Conservation (phyloP, 2,888 invertebrate species). For the Hydrotaea cyrtoneurina region DNA sequence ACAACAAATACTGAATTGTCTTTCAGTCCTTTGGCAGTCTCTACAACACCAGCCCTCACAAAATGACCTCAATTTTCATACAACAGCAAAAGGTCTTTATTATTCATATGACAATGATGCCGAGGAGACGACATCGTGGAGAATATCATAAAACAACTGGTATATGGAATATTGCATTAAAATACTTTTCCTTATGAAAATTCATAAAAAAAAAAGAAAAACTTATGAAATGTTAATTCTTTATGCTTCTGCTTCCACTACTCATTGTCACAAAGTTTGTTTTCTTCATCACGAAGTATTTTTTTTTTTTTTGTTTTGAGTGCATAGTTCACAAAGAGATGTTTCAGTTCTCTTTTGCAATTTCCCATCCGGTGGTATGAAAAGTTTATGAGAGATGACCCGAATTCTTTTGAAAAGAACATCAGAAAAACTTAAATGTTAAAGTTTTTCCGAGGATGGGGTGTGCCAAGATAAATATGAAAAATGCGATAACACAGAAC, state of each 20-base stretch:
- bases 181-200: constrained; percentile 35
- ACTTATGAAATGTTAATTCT: constrained; percentile 46
- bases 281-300: background rate
- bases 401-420: background rate
- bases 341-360: background rate
- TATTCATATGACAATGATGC: constrained; percentile 53
- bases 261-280: constrained; percentile 37
- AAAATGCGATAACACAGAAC: background rate
- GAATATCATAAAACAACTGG: constrained; percentile 8
- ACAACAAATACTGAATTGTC: background rate
- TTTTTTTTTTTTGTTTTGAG: background rate
- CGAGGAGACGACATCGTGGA: background rate
- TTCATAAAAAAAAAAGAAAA: constrained; percentile 50
- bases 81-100: constrained; percentile 38
- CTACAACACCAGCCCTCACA: too few species aligned
- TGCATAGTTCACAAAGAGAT: background rate
- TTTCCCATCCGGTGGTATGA: background rate
- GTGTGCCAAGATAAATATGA: background rate
- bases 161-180: constrained; percentile 16
- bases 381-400: constrained; percentile 2
- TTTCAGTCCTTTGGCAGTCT: background rate
- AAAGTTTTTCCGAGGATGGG: background rate
- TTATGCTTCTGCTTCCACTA: background rate
- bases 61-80: background rate
- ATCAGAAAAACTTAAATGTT: background rate